Conservation (phyloP, 37 sponge, comb jelly and placozoan species). For the Bolinopsis microptera region DNA sequence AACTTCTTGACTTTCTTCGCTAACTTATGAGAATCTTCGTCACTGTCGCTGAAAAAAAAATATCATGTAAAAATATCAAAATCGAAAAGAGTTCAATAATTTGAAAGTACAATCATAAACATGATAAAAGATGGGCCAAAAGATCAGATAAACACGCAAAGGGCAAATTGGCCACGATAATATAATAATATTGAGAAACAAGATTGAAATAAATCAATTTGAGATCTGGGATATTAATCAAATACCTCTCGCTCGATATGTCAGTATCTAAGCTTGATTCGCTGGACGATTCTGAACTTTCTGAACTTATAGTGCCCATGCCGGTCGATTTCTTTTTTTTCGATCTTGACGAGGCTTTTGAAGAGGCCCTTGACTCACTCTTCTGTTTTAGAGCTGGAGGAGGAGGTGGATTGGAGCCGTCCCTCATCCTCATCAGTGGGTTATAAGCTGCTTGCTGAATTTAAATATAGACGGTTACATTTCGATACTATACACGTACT, state of each 20-base stretch:
- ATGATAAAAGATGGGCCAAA: no score
- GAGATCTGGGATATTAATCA: no score
- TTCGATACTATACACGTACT: no score
- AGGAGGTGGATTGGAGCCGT: neutral
- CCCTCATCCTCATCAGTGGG: slow-evolving; percentile 33
- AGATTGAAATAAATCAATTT: neutral
- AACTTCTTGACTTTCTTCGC: slow-evolving; percentile 34
- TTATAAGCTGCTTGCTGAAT: slow-evolving; percentile 13
- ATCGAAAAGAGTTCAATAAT: neutral
- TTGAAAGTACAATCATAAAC: no score
- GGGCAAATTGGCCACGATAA: neutral
- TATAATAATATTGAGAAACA: neutral
- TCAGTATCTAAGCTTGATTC: neutral
- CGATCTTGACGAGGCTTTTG: neutral
- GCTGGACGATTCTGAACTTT: slow-evolving; percentile 48
- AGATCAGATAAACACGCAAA: no score
- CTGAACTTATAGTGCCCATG: slow-evolving; percentile 47
- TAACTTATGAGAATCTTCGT: slow-evolving; percentile 20
- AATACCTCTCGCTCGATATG: slow-evolving; percentile 55
- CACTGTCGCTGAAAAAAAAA: slow-evolving; percentile 15
- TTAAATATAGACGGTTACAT: no score
- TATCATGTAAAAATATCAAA: neutral
- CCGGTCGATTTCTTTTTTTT: slow-evolving; percentile 29
- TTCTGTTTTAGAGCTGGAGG: neutral
- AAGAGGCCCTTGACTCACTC: neutral